Evolutionary conservation across 1,140 invertebrate genomes (phyloP), one percentile per base, ranked within the genome.

Genomic region (Bombus balteatus): DNA sequence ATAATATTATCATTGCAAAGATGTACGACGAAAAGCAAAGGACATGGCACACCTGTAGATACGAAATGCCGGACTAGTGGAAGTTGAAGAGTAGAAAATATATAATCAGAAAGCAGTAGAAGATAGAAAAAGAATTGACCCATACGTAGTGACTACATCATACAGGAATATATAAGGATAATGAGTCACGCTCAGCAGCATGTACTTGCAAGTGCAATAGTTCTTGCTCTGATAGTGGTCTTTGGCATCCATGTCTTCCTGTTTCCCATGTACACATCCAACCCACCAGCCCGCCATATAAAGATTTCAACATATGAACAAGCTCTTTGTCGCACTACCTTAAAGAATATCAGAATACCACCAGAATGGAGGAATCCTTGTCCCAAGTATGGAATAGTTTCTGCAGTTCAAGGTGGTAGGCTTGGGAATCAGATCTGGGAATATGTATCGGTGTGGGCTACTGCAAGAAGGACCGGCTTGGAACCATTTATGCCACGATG

Each of bases 401-500:
- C 96, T 1, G 95, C 95, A 53, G 94, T 95, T 59, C 95, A 96
- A 92, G 96, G 96, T 85, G 96, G 96, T 37, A 92, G 96, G 79
- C 89, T 97, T 76, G 97, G 96, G 66, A 97, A 97, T 92, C 96
- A 96, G 89, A 97, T 97, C 91, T 97, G 96, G 95, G 96, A 97
- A 83, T 97, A 97, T 85, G 96, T 96, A 0, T 96, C 96, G 1
- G 96, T 97, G 8, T 97, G 96, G 96, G 96, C 96, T 0, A 94
- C 92, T 94, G 89, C 96, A 91, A 88, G 96, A 81, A 92, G 96
- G 73, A 97, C 96, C 18, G 96, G 96, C 9, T 92, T 97, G 6
- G 96, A 96, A 86, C 95, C 96, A 1, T 96, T 96, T 79, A 94
- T 97, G 81, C 96, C 96, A 41, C 93, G 95, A 79, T 96, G 96